A percentile compares a stretch with the other conserved stretches of the same genome.
These are phyloP conservation scores for Vombatus ursinus DNA, from an alignment of 2,113 vertebrate species.

Conservation along the genomic window DNA sequence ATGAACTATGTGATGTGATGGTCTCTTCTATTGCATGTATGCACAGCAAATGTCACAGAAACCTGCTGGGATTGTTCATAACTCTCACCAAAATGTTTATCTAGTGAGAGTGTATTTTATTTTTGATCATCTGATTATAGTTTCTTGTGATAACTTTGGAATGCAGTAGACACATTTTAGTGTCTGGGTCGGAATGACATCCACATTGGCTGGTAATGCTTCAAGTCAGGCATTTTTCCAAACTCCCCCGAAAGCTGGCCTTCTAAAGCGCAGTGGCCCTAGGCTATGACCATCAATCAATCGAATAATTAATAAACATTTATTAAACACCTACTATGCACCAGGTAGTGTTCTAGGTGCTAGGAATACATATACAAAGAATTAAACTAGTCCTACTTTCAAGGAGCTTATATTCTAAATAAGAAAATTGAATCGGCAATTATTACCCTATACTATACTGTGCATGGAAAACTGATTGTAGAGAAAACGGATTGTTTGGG, in stretches of 20 bases:
- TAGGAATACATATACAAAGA: background rate
- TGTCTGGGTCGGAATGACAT: background rate
- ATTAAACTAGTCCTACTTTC: background rate
- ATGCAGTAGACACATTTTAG: background rate
- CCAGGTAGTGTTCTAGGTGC: background rate
- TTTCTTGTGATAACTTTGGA: background rate
- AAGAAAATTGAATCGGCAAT: background rate
- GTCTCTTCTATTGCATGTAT: background rate
- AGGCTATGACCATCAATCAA: background rate
- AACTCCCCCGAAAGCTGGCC: background rate
- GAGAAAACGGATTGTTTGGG: background rate
- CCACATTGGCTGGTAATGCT: background rate
- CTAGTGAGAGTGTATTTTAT: background rate
- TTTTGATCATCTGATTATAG: slow-evolving; percentile 18
- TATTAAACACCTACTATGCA: background rate
- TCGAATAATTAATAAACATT: background rate
- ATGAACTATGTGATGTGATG: background rate
- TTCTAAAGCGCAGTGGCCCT: background rate
- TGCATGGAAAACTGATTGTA: slow-evolving; percentile 1
- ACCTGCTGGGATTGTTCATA: background rate
- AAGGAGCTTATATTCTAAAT: background rate
- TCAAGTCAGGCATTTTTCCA: background rate
- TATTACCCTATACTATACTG: background rate
- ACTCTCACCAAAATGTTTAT: background rate
- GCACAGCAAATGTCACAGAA: background rate